Percentiles rank a stretch among this genome's conserved stretches.
Evolutionary conservation across 2,888 invertebrate species (phyloP).

Genomic region (Ctenicera cuprea): DNA sequence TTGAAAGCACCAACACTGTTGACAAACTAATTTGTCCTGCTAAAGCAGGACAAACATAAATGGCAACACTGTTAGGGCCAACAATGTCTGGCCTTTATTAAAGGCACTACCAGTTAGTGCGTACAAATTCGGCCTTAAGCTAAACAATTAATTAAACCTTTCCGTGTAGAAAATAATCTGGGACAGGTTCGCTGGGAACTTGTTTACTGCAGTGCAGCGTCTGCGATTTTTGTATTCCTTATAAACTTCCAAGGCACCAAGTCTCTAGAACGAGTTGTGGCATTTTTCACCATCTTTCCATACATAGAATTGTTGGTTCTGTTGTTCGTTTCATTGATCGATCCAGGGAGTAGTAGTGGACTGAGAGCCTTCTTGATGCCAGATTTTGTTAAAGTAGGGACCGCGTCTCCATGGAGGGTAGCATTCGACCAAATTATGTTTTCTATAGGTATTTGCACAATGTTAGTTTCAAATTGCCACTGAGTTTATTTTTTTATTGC

Average conservation of each 20-base stretch:
- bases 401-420: neutral
- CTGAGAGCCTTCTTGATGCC: constrained; percentile 15
- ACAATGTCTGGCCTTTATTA: no score
- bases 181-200: constrained; percentile 13
- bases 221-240: constrained; percentile 23
- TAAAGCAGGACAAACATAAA: no score
- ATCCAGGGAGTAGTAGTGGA: constrained; percentile 28
- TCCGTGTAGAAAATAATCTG: neutral
- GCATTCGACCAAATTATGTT: constrained; percentile 37
- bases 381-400: constrained; percentile 10
- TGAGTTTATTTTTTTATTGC: neutral
- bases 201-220: constrained; percentile 16
- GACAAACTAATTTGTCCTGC: no score
- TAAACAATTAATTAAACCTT: neutral
- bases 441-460: no score
- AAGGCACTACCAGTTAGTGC: neutral
- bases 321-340: constrained; percentile 31
- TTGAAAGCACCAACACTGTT: no score
- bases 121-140: no score
- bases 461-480: no score
- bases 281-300: constrained; percentile 27
- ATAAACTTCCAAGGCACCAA: constrained; percentile 39
- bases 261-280: constrained; percentile 23
- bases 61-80: no score
- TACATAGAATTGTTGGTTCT: constrained; percentile 23